Evolutionary conservation across 2,888 invertebrate species (phyloP).

Genomic region (Pantelozetes paolii): DNA sequence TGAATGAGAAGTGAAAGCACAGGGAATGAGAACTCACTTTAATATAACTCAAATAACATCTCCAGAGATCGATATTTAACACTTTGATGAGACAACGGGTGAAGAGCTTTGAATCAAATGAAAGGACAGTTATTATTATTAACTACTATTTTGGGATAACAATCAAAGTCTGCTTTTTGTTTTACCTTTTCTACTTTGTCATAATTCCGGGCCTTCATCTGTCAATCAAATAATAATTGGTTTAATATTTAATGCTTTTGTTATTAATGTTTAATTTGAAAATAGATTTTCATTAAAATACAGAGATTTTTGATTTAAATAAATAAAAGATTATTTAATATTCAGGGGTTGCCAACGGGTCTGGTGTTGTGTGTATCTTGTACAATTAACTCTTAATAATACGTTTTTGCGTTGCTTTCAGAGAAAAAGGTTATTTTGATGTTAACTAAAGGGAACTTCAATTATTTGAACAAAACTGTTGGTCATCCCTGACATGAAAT

Average conservation of each 20-base stretch:
- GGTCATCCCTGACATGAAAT: too few relatives aligned
- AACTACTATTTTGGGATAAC: background rate
- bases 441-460: too few relatives aligned
- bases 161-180: background rate
- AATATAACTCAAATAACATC: conserved; percentile 93
- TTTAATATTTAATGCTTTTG: background rate
- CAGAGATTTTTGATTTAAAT: too few relatives aligned
- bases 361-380: too few relatives aligned
- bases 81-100: conserved; percentile 97
- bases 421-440: too few relatives aligned
- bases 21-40: conserved; percentile 86
- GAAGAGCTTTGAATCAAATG: conserved; percentile 67
- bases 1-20: too few relatives aligned
- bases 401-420: too few relatives aligned
- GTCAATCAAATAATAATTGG: conserved; percentile 54
- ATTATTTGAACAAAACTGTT: too few relatives aligned
- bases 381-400: too few relatives aligned
- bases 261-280: background rate
- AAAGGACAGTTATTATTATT: conserved; percentile 42
- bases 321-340: too few relatives aligned
- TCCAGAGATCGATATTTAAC: conserved; percentile 97
- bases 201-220: conserved; percentile 96
- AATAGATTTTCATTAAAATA: too few relatives aligned
- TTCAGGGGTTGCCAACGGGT: too few relatives aligned
- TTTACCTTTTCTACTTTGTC: conserved; percentile 98